Base-by-base conservation (phyloP, 2,113 vertebrate species). In the Calyptomena viridis region DNA sequence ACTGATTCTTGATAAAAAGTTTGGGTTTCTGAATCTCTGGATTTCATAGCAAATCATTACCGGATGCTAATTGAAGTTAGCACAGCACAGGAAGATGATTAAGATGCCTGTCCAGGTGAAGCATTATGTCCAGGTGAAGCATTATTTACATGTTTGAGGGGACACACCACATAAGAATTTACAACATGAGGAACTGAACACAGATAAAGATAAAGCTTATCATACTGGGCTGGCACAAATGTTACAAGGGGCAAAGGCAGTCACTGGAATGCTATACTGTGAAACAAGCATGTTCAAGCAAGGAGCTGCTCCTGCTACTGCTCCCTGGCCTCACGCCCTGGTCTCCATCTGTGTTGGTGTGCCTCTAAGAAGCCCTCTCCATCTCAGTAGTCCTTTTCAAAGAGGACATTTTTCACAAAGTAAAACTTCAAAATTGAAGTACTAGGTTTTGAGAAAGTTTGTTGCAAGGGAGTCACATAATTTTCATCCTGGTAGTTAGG, bases 381-480 rank as follows among this genome's bases (percentile, higher is more conserved):
- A 37, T 50, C 64, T 59, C 78, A 42, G 56, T 12, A 72, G 46
- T 42, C 14, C 42, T 58, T 90, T 58, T 37, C 10, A 5, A 64
- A 84, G 49, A 89, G 28, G 24, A 81, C 25, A 58, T 89, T 92
- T 91, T 89, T 25, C 52, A 88, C 52, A 56, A 56, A 94, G 28
- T 40, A 64, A 56, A 79, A 81, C 90, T 93, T 83, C 52, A 81
- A 74, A 96, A 78, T 53, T 28, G 3, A 95, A 88, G 46, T 60
- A 47, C 59, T 79, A 47, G 40, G 40, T 90, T 94, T 93, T 93
- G 83, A 89, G 68, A 80, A 94, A 71, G 39, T 12, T 89, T 87
- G 77, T 85, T 93, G 42, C 59, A 78, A 74, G 58, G 75, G 21
- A 81, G 22, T 72, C 52, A 30, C 49, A n/a, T 71, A 44, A 76